A percentile compares a stretch with the other conserved stretches of the same genome.
Evolutionary conservation across 2,888 invertebrate species (phyloP).

Genomic region (Andrena camellia): DNA sequence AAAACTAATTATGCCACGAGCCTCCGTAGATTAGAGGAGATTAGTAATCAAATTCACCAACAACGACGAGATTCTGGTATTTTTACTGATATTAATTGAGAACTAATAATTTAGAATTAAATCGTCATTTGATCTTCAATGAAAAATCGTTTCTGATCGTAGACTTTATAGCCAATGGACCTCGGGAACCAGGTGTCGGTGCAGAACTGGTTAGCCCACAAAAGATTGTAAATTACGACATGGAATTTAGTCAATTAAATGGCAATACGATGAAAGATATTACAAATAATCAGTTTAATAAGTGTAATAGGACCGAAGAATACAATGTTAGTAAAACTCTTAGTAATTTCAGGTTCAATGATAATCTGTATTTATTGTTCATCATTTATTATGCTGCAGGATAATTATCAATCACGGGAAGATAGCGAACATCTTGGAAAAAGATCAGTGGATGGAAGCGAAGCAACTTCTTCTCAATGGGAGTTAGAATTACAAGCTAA

Average conservation of each 20-base stretch:
- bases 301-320: slow-evolving; percentile 76
- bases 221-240: slow-evolving; percentile 77
- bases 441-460: slow-evolving; percentile 91
- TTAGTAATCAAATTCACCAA: slow-evolving; percentile 96
- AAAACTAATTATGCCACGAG: slow-evolving; percentile 94
- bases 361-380: neutral
- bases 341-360: neutral
- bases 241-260: slow-evolving; percentile 76
- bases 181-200: slow-evolving; percentile 89
- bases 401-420: slow-evolving; percentile 88
- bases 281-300: slow-evolving; percentile 75
- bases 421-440: slow-evolving; percentile 90
- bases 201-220: slow-evolving; percentile 86
- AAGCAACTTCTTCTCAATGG: slow-evolving; percentile 90
- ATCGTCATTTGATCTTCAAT: neutral
- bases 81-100: slow-evolving; percentile 70
- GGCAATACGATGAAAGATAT: slow-evolving; percentile 76
- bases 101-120: slow-evolving; percentile 67
- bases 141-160: slow-evolving; percentile 34
- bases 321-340: slow-evolving; percentile 76
- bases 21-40: slow-evolving; percentile 93
- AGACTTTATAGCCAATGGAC: slow-evolving; percentile 85
- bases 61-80: slow-evolving; percentile 88
- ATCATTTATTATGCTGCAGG: slow-evolving; percentile 74
- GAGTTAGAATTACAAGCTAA: slow-evolving; percentile 91